Evolutionary conservation across 2,888 invertebrate genomes (phyloP).

Genomic region (Dioctria rufipes): DNA sequence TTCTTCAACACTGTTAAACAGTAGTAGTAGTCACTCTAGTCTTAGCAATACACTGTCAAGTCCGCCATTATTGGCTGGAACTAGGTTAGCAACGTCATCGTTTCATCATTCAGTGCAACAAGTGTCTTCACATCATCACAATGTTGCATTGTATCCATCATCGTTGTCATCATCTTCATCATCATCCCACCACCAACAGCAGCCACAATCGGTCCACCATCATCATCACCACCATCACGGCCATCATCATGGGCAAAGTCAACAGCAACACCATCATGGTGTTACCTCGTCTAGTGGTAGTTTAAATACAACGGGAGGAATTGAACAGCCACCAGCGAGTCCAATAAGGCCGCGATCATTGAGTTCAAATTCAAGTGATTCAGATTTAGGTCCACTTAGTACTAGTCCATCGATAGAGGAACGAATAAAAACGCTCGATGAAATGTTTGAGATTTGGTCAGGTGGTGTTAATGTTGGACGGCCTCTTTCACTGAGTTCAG

Average conservation of each 20-base stretch:
- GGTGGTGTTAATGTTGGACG: conserved; percentile 71
- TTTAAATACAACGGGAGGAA: conserved; percentile 69
- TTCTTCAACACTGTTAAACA: conserved; percentile 64
- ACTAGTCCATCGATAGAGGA: conserved; percentile 90
- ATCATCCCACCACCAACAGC: conserved; percentile 62
- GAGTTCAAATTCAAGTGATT: conserved; percentile 83
- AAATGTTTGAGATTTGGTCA: conserved; percentile 93
- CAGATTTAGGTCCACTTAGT: conserved; percentile 75
- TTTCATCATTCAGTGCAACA: conserved; percentile 58
- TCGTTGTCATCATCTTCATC: conserved; percentile 62
- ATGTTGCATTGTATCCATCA: conserved; percentile 60
- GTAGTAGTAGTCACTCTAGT: conserved; percentile 68
- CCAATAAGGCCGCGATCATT: conserved; percentile 82
- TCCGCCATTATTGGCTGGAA: conserved; percentile 60
- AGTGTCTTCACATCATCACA: conserved; percentile 54
- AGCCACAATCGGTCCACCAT: conserved; percentile 58
- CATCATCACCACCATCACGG: conserved; percentile 62
- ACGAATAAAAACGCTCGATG: conserved; percentile 91
- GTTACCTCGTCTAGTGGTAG: conserved; percentile 28
- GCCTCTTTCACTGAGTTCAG: conserved; percentile 38
- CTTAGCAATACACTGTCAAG: conserved; percentile 67
- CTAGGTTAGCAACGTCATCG: conserved; percentile 60
- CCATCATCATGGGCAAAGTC: conserved; percentile 72
- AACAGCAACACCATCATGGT: conserved; percentile 67
- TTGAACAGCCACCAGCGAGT: conserved; percentile 75